Base-by-base conservation (phyloP, 2,113 vertebrate genomes). In the Psephotus haematonotus region DNA sequence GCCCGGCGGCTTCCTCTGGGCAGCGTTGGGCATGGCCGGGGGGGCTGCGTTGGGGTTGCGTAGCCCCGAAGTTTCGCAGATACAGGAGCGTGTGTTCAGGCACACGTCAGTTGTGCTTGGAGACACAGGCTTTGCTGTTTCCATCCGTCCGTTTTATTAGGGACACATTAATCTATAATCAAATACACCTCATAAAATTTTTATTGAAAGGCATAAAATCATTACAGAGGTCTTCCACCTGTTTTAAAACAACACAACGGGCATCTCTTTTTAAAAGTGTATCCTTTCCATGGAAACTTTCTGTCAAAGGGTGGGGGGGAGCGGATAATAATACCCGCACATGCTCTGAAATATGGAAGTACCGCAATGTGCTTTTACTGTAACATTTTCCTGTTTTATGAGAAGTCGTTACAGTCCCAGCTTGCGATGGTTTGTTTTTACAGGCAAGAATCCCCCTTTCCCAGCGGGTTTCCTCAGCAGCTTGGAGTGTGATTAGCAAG, bases 161-260 rank as follows among this genome's bases (percentile, higher is more conserved):
- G 98, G 98, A 98, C 98, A 98, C 98, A 99, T 99, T 99, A 99
- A 99, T 99, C 98, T 98, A 99, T 98, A 99, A 99, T 99, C 99
- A 99, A 99, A 99, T 99, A 98, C 99, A 99, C 99, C 99, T 99
- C 99, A 99, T 99, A 99, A 99, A 99, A 98, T 82, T 98, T 99
- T 99, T 99, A 99, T 99, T 99, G 99, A 99, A 99, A 98, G 98
- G 98, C 98, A 99, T 99, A 99, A 99, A 99, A 98, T 98, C 98
- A 99, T 99, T 98, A 99, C 98, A 98, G 97, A 98, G 97, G 97
- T 98, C 98, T 98, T 99, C 99, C 98, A 98, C 98, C 98, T 98
- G 98, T 98, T 98, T 98, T 98, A 98, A 98, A 96, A 97, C 97
- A 98, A 98, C 97, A 98, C 96, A 96, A 97, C 83, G 89, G 93